Conservation (phyloP, 2,113 vertebrate genomes). For the Pedionomus torquatus region DNA sequence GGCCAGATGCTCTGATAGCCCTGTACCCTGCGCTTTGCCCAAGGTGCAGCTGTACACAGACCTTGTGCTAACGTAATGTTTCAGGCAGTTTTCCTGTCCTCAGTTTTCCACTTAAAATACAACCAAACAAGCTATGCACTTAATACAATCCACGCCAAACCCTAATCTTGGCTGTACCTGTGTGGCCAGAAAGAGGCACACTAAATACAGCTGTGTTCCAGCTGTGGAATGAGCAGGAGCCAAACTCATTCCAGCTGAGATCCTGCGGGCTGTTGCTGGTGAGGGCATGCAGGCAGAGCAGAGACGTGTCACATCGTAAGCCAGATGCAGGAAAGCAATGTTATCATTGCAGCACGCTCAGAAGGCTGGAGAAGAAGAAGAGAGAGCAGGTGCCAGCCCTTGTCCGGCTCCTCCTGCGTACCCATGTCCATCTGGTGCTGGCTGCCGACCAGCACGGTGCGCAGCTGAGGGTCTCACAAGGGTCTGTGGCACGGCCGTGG, state of each 20-base stretch:
- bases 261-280: not conserved
- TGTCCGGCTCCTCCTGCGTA: not conserved
- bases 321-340: not conserved
- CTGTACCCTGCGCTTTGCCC: fast-evolving
- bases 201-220: not conserved
- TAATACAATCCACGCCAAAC: not conserved
- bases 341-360: fast-evolving
- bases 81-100: not conserved
- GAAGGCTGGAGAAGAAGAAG: not conserved
- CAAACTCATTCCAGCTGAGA: not conserved
- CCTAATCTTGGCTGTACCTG: not conserved
- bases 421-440: not conserved
- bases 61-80: not conserved
- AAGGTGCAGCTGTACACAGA: not conserved
- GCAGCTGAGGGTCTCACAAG: not conserved
- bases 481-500: not conserved
- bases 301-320: not conserved
- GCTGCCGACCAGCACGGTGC: fast-evolving
- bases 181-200: not conserved
- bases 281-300: not conserved
- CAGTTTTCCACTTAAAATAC: not conserved
- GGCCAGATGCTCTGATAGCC: not conserved
- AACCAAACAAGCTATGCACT: not conserved
- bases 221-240: not conserved
- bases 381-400: constrained; percentile 1